phyloP scores from a whole-genome alignment of 2,113 vertebrate species.

The Xyliphius kryptos region DNA sequence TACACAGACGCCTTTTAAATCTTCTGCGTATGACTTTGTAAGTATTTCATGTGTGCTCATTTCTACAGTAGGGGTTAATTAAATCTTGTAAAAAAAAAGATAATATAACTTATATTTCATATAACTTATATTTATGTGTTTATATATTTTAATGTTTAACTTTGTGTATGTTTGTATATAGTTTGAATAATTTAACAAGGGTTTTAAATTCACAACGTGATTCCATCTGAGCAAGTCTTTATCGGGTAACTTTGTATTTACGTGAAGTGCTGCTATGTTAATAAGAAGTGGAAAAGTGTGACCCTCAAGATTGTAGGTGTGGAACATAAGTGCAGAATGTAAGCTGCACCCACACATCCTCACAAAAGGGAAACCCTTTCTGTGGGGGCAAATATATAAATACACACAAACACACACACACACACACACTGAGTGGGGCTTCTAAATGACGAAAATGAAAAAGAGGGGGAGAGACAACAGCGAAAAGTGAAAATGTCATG shows the following conservation, averaged over 20 bases:
- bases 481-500: slow-evolving; percentile 61
- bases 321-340: slow-evolving; percentile 35
- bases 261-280: slow-evolving; percentile 14
- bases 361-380: slow-evolving; percentile 54
- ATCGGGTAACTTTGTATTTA: slow-evolving; percentile 29
- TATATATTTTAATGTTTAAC: neutral
- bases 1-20: slow-evolving; percentile 23
- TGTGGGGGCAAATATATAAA: slow-evolving; percentile 22
- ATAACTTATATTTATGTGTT: neutral
- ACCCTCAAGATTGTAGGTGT: slow-evolving; percentile 38
- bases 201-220: neutral
- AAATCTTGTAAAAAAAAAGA: neutral
- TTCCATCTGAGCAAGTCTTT: slow-evolving; percentile 21
- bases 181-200: too few species aligned
- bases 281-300: slow-evolving; percentile 42
- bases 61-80: too few species aligned
- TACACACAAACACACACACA: slow-evolving; percentile 16
- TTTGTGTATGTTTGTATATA: neutral
- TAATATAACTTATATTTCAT: neutral
- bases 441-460: slow-evolving; percentile 61
- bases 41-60: neutral
- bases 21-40: slow-evolving; percentile 24
- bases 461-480: slow-evolving; percentile 56
- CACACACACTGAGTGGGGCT: slow-evolving; percentile 48
- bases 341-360: slow-evolving; percentile 42